These are phyloP conservation scores for Hermodice carunculata DNA, from an alignment of 2,888 invertebrate species.

Conservation along the genomic window DNA sequence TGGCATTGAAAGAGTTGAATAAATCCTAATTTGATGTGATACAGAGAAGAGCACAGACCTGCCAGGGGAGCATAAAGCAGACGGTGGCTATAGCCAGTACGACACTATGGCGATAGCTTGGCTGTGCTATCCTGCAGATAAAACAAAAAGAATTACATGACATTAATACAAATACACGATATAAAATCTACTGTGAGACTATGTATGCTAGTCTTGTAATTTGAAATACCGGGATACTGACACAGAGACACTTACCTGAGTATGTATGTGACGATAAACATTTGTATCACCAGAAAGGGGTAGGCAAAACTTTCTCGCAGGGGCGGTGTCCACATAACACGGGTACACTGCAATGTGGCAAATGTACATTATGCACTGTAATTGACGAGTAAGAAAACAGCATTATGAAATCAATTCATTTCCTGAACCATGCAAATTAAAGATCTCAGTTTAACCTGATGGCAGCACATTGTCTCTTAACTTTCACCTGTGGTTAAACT, in stretches of 20 bases:
- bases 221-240: too few species aligned
- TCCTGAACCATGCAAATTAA: too few species aligned
- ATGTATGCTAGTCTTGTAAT: too few species aligned
- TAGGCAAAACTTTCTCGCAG: constrained; percentile 88
- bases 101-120: constrained; percentile 44
- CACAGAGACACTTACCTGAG: constrained; percentile 57
- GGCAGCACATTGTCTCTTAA: too few species aligned
- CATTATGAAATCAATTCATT: too few species aligned
- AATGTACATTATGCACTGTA: not conserved
- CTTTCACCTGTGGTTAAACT: too few species aligned
- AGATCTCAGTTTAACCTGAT: too few species aligned
- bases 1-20: too few species aligned
- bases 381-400: too few species aligned
- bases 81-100: constrained; percentile 62
- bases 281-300: constrained; percentile 83
- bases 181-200: too few species aligned
- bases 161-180: too few species aligned
- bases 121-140: constrained; percentile 13
- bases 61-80: constrained; percentile 72
- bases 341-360: constrained; percentile 74
- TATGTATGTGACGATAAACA: constrained; percentile 77
- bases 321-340: constrained; percentile 89
- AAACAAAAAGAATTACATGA: not conserved
- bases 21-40: too few species aligned
- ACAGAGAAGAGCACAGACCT: constrained; percentile 69